Evolutionary conservation across 2,113 vertebrate species (phyloP).

Genomic region (Ptilorrhoa leucosticta): DNA sequence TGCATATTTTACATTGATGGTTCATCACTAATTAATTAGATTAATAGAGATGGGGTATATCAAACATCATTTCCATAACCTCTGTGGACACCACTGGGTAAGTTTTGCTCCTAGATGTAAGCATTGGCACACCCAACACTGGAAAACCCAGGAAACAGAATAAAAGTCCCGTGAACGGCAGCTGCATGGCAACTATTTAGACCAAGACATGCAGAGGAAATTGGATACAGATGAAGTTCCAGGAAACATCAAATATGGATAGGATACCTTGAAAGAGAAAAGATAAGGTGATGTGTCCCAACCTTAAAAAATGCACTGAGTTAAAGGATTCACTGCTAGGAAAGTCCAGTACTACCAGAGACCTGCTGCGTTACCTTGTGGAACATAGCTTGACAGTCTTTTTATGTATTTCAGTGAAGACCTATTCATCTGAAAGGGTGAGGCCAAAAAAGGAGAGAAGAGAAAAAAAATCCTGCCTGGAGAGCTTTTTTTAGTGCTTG

Average conservation of each 20-base stretch:
- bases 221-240: neutral
- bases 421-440: neutral
- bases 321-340: neutral
- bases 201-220: neutral
- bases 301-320: neutral
- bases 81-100: rapidly evolving
- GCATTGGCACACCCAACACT: neutral
- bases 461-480: neutral
- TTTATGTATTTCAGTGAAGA: neutral
- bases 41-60: neutral
- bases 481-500: neutral
- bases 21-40: neutral
- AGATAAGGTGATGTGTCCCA: neutral
- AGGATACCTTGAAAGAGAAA: neutral
- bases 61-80: neutral
- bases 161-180: neutral
- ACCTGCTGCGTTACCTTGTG: neutral
- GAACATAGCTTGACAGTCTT: neutral
- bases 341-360: neutral
- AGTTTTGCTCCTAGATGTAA: neutral
- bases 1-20: neutral
- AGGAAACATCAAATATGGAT: neutral
- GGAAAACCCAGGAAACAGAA: neutral
- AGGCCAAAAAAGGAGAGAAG: neutral
- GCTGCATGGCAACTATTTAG: neutral